phyloP scores from a whole-genome alignment of 2,113 vertebrate genomes.

The Lagopus muta region DNA sequence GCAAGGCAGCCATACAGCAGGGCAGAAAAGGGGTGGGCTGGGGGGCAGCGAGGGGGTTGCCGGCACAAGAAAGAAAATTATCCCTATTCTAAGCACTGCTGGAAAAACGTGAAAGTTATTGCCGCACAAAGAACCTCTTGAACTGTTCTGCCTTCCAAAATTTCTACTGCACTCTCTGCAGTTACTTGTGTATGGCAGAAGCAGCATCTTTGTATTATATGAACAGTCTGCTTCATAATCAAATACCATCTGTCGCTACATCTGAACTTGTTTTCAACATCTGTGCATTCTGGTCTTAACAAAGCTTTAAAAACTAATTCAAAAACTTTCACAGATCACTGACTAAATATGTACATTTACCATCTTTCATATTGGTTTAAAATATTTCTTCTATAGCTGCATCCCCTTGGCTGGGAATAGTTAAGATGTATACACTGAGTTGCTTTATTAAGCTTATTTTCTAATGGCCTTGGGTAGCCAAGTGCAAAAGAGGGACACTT shows the following conservation, averaged over 20 bases:
- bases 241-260: conserved; percentile 99
- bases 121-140: conserved; percentile 86
- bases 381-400: conserved; percentile 79
- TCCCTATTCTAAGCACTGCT: conserved; percentile 79
- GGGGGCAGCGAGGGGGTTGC: background rate
- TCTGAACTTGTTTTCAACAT: conserved; percentile 99
- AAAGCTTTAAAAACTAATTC: conserved; percentile 99
- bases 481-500: conserved; percentile 86
- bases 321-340: conserved; percentile 96
- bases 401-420: conserved; percentile 74
- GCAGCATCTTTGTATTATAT: conserved; percentile 99
- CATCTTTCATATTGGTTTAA: conserved; percentile 83
- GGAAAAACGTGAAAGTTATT: conserved; percentile 84
- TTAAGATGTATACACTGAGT: conserved; percentile 74
- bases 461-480: conserved; percentile 87
- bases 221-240: conserved; percentile 99
- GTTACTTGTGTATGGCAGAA: conserved; percentile 97
- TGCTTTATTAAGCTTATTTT: conserved; percentile 86
- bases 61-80: conserved; percentile 72
- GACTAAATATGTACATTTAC: conserved; percentile 88
- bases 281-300: conserved; percentile 99
- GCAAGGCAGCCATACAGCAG: background rate
- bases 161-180: conserved; percentile 89
- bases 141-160: conserved; percentile 86
- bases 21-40: background rate